These are phyloP conservation scores for Agraylea sexmaculata DNA, from an alignment of 1,140 invertebrate genomes.

Conservation along the genomic window DNA sequence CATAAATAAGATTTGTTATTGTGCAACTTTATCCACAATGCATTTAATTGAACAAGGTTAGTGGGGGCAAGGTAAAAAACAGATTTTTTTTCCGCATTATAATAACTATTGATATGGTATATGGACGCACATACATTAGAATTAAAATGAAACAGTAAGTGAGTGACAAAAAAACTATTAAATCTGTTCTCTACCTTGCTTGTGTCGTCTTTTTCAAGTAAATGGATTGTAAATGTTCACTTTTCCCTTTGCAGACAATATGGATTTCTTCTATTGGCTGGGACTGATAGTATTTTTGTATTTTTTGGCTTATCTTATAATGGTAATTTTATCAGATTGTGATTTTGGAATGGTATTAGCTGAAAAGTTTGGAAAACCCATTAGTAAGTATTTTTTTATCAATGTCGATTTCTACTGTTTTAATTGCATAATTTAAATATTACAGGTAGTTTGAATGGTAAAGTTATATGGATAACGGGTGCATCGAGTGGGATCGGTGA, in stretches of 20 bases:
- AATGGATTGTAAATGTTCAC: too few species aligned
- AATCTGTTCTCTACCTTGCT: too few species aligned
- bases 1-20: too few species aligned
- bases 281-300: conserved; percentile 15
- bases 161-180: too few species aligned
- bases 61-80: too few species aligned
- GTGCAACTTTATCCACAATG: too few species aligned
- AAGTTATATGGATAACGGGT: conserved; percentile 83
- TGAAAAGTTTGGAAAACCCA: conserved; percentile 17
- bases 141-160: too few species aligned
- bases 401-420: conserved; percentile 16
- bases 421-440: conserved; percentile 11
- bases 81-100: too few species aligned
- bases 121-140: too few species aligned
- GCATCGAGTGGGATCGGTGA: conserved; percentile 85
- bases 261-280: conserved; percentile 16
- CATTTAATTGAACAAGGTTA: too few species aligned
- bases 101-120: too few species aligned
- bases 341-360: conserved; percentile 14
- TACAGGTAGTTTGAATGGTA: conserved; percentile 47
- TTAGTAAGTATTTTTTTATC: conserved; percentile 6
- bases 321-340: conserved; percentile 13
- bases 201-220: too few species aligned
- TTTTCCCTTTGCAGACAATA: conserved; percentile 9
- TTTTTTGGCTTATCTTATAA: conserved; percentile 8